These are phyloP conservation scores for Malurus cyaneus DNA, from an alignment of 2,113 vertebrate species.

Conservation along the genomic window DNA sequence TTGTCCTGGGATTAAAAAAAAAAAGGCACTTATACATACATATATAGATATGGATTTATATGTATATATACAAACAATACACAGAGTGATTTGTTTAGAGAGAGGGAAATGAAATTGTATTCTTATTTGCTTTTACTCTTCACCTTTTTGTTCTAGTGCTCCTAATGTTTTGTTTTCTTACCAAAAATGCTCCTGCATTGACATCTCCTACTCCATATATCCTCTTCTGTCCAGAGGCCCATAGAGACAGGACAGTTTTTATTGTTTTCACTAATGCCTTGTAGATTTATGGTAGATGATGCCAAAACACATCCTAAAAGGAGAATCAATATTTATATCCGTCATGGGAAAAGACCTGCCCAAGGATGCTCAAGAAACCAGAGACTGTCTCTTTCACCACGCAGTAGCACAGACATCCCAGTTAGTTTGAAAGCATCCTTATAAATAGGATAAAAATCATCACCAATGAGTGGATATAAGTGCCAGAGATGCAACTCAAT, in stretches of 20 bases:
- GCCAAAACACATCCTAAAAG: not conserved
- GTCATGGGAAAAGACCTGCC: not conserved
- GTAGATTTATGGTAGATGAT: not conserved
- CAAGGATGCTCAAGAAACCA: not conserved
- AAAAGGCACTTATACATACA: too few relatives aligned
- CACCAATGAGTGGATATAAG: not conserved
- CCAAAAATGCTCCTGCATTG: not conserved
- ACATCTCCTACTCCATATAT: not conserved
- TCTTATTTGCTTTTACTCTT: not conserved
- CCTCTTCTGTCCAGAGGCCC: not conserved
- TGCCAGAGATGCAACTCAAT: not conserved
- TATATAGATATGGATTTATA: too few relatives aligned
- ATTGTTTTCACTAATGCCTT: not conserved
- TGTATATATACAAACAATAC: rapidly evolving
- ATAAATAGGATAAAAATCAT: not conserved
- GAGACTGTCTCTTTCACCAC: not conserved
- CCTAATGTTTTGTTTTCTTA: not conserved
- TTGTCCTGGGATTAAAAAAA: not conserved
- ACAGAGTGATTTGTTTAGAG: not conserved
- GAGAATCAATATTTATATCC: not conserved
- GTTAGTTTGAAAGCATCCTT: not conserved
- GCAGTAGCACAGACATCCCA: not conserved
- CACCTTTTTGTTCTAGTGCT: not conserved
- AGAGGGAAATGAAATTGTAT: not conserved
- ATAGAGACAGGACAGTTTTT: not conserved